A percentile compares a stretch with the other conserved stretches of the same genome.
phyloP scores from a whole-genome alignment of 2,113 vertebrate genomes.

The Dasyurus viverrinus region DNA sequence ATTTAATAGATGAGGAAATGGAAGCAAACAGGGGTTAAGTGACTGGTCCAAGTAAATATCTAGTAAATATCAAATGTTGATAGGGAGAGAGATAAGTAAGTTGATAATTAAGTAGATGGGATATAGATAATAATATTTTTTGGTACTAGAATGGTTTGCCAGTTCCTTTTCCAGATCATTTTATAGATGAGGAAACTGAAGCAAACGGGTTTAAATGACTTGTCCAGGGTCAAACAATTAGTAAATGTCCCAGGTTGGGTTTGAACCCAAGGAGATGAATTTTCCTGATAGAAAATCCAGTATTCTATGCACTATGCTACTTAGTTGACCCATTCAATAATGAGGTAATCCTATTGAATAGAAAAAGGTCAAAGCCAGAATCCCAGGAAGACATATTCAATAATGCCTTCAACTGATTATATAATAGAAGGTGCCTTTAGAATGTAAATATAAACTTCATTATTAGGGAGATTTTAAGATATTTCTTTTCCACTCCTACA shows the following conservation, averaged over 20 bases:
- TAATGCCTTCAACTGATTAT: neutral
- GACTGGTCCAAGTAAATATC: neutral
- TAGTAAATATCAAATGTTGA: neutral
- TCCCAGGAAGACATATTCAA: neutral
- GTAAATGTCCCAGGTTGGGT: neutral
- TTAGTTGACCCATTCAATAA: neutral
- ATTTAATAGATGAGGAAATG: neutral
- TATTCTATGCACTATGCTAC: neutral
- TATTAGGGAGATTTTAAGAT: neutral
- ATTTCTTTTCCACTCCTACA: conserved; percentile 3
- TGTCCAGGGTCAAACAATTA: neutral
- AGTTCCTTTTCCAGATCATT: neutral
- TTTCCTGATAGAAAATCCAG: too few relatives aligned
- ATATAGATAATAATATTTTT: neutral
- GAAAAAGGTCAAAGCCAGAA: conserved; percentile 22
- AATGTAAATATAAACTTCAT: neutral
- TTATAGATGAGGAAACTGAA: neutral
- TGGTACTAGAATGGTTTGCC: neutral
- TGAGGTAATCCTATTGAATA: neutral
- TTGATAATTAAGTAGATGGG: neutral
- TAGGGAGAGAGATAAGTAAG: neutral
- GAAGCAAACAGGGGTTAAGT: neutral
- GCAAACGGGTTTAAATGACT: too few relatives aligned
- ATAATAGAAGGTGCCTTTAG: neutral
- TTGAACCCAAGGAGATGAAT: neutral